Evolutionary conservation across 2,888 invertebrate species (phyloP), one percentile per base, ranked within the genome.

Genomic region (Lysandra bellargus): DNA sequence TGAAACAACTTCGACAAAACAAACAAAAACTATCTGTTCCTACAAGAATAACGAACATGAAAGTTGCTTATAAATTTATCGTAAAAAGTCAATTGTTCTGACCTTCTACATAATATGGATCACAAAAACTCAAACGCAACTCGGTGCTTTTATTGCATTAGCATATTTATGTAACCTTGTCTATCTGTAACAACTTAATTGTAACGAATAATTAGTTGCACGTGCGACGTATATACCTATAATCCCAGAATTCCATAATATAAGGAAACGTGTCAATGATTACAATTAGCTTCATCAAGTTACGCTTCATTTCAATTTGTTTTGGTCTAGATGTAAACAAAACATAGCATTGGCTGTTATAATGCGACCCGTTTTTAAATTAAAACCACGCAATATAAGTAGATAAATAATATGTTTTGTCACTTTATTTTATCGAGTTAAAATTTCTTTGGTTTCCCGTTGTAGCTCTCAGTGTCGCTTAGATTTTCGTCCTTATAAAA

Each of bases 11-110:
- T 69, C 33, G 30, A 69, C 12, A 30, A 33, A 33, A 23, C 7
- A 30, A 69, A 69, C 30, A 69, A 33, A 30, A 69, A 69, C 69
- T 69, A 69, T 69, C 1, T 14, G 69, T 69, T 69, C 69, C 69
- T 33, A 37, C 33, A 33, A 69, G 69, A 69, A 23, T 69, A 69
- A 64, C 33, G 30, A 69, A 33, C 12, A 69, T 69, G 69, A 69
- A 69, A 69, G 69, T 69, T 69, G 69, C 37, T 69, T 69, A 69
- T 69, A 33, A 69, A 14, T 37, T 69, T 14, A 69, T 69, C 69
- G 30, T 69, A 69, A 69, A 69, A 64, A 4, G 30, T 69, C 33
- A 69, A 14, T 12, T 6, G 17, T 17, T 69, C 5, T 37, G 69
- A 37, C 69, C 69, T 69, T 37, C 12, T 17, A 69, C 37, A 33